Base-by-base conservation (phyloP, 2,113 vertebrate genomes). In the Bombycilla garrulus region DNA sequence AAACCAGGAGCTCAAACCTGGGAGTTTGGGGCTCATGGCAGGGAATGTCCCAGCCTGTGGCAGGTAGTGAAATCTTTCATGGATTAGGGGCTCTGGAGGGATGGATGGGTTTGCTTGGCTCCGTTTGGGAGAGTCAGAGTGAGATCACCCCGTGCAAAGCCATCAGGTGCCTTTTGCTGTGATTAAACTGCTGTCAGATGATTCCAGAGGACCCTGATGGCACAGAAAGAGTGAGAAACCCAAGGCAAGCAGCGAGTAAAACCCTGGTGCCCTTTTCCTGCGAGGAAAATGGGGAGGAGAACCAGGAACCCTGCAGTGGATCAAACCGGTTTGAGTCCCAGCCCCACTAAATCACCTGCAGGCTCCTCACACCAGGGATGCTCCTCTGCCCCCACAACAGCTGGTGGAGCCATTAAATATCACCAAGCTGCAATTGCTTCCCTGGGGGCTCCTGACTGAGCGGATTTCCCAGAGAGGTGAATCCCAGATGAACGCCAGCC, bases 341-440 rank as follows among this genome's bases (percentile, higher is more conserved):
- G 38, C 48, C 54, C 15, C 50, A 35, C 45, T 86, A 62, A 94
- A 93, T 91, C 91, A 67, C 88, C 83, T 26, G 28, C 67, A 90
- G 78, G 35, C 85, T 85, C 87, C 61, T 80, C 24, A 6, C 71
- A 58, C 51, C 29, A 57, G 57, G 10, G 86, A 47, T 70, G 44
- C 22, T 73, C 67, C 95, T 69, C 9, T 70, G 71, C 85, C 85
- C 74, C 85, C 71, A 74, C 60, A 93, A 70, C 96, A 95, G 74
- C 95, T 96, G 95, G 40, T 78, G 81, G 76, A 78, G 74, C 85
- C 78, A 88, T 96, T 91, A 96, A 91, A 67, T 62, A 60, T 44
- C 90, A 94, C 64, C 81, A 93, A 91, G 58, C 18, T 62, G 58
- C 88, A 78, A 2, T 5, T 80, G 51, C 24, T 20, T 81, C 93